Conservation (phyloP, 2,888 invertebrate genomes). For the Erebia ligea region DNA sequence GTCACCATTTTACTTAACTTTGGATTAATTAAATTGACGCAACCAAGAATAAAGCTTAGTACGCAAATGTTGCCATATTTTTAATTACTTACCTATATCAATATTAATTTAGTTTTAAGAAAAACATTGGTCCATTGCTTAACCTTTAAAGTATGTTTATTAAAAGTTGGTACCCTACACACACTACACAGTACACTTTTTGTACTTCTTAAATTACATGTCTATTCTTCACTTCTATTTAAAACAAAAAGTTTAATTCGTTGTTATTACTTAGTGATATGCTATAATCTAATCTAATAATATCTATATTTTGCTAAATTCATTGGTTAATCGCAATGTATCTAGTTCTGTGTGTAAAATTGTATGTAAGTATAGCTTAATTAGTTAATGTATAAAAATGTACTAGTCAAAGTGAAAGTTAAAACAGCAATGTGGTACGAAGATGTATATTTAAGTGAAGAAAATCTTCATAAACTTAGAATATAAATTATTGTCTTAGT, state of each 20-base stretch:
- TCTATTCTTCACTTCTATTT: conserved; percentile 17
- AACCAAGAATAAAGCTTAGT: not conserved
- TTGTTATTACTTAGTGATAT: conserved; percentile 31
- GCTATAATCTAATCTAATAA: conserved; percentile 32
- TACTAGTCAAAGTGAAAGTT: conserved; percentile 36
- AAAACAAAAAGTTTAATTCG: conserved; percentile 22
- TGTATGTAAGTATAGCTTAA: conserved; percentile 70
- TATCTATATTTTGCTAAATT: not conserved
- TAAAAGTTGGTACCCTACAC: too few species aligned
- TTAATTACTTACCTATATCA: not conserved
- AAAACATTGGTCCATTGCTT: not conserved
- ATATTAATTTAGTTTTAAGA: not conserved
- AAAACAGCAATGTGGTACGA: conserved; percentile 10
- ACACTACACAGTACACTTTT: too few species aligned
- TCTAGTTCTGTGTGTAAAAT: conserved; percentile 62
- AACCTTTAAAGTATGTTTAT: not conserved
- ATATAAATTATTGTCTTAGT: conserved; percentile 2
- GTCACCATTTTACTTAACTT: not conserved
- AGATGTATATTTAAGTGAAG: not conserved
- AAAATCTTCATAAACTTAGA: not conserved
- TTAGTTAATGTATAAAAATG: conserved; percentile 64
- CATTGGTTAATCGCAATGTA: conserved; percentile 49
- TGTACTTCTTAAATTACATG: not conserved
- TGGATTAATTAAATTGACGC: not conserved
- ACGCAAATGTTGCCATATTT: not conserved